Evolutionary conservation across 2,888 invertebrate species (phyloP), one percentile per base, ranked within the genome.

Genomic region (Vesta saturnalis): DNA sequence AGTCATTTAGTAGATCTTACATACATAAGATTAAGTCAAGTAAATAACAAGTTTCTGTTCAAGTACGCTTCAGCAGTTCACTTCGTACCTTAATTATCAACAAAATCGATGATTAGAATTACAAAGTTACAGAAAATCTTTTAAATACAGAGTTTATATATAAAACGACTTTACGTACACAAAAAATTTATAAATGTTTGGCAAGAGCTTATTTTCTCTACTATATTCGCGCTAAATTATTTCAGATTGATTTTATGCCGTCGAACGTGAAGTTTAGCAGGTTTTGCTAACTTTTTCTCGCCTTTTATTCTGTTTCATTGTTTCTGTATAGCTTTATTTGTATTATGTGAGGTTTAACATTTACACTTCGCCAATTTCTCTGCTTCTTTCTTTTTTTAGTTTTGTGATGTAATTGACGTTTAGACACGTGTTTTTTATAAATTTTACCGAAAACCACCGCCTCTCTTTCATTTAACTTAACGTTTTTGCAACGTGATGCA

Each of bases 301-400:
- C 21, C 21, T 52, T 52, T 52, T 52, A 8, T 52, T 52, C 19
- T 19, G 52, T 52, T 52, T 19, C 52, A 52, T 52, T 52, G 52
- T 52, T 52, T 52, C 52, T 52, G 52, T 52, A 21, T 52, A 52
- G 52, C 52, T 52, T 52, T 52, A 52, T 52, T 52, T 52, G 52
- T 52, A 52, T 52, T 52, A 19, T 52, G 52, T 52, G 52, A 52
- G 52, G 52, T 52, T 52, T 43, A 43, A 43, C 43, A 43, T 43
- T 43, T 52, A 52, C 52, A 52, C 52, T 52, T 21, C 52, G 52
- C 21, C 52, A 19, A 21, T 52, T 52, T 52, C 52, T 52, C 21
- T 18, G 52, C 52, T 4, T 52, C 21, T 52, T 52, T 12, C 21
- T 18, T 52, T 52, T 52, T 52, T 6, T 19, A 12, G n/a, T 6